Conservation (phyloP, 2,113 vertebrate species). For the Ursus arctos region DNA sequence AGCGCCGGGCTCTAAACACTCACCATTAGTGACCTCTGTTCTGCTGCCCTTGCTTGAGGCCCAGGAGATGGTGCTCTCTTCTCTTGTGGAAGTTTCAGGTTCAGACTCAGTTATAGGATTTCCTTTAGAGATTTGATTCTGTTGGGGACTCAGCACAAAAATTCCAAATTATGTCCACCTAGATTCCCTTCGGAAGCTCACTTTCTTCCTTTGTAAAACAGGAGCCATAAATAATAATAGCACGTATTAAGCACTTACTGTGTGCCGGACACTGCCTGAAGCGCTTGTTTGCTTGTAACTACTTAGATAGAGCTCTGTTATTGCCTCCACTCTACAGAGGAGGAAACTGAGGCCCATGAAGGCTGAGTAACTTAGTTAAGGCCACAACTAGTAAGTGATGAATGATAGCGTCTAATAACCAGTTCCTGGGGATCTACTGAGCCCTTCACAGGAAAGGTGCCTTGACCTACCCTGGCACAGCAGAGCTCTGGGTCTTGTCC, state of each 20-base stretch:
- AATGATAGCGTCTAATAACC: not conserved
- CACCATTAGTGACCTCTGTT: not conserved
- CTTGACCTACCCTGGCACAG: not conserved
- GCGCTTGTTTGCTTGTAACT: not conserved
- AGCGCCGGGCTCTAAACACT: not conserved
- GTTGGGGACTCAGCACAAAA: not conserved
- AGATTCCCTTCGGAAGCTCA: constrained; percentile 23
- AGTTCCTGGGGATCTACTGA: not conserved
- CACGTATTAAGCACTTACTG: not conserved
- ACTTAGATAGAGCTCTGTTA: not conserved
- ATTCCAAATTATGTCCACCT: not conserved
- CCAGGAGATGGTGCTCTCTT: not conserved
- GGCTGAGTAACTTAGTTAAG: not conserved
- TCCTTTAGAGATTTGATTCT: not conserved
- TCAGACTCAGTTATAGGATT: not conserved
- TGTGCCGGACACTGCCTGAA: not conserved
- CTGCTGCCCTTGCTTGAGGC: not conserved
- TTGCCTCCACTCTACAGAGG: not conserved
- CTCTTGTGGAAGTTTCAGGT: not conserved
- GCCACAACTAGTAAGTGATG: not conserved
- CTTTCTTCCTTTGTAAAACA: constrained; percentile 26
- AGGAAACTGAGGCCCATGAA: not conserved
- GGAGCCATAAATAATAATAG: not conserved
- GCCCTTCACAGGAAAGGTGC: not conserved
- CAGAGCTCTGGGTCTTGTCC: not conserved